Conservation (phyloP, 2,113 vertebrate species). For the Antechinus flavipes region DNA sequence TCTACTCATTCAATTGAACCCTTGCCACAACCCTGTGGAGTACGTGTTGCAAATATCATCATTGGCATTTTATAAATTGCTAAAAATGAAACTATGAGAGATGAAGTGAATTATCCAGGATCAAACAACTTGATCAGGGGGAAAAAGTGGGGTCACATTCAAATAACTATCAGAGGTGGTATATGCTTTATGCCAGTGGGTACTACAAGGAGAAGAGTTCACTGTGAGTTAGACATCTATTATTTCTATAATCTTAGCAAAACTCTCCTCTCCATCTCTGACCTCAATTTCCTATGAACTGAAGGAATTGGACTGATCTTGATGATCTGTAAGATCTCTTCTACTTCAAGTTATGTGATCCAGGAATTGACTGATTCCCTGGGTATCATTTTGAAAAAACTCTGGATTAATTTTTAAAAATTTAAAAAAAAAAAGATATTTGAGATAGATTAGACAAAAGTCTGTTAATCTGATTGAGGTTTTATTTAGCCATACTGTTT, state of each 20-base stretch:
- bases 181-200: background rate
- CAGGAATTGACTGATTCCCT: background rate
- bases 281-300: constrained; percentile 61
- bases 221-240: background rate
- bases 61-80: background rate
- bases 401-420: background rate
- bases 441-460: constrained; percentile 17
- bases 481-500: constrained; percentile 33
- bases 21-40: background rate
- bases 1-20: background rate
- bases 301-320: constrained; percentile 33
- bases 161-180: background rate
- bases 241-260: background rate
- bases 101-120: background rate
- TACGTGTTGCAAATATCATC: background rate
- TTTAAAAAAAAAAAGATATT: background rate
- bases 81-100: background rate
- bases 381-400: background rate
- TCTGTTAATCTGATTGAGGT: constrained; percentile 38
- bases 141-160: background rate
- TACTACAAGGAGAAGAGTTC: background rate
- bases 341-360: background rate
- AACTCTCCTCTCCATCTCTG: constrained; percentile 55
- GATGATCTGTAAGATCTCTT: constrained; percentile 30
- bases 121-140: background rate